Base-by-base conservation (phyloP, 2,888 invertebrate species). In the Proisotoma minuta region DNA sequence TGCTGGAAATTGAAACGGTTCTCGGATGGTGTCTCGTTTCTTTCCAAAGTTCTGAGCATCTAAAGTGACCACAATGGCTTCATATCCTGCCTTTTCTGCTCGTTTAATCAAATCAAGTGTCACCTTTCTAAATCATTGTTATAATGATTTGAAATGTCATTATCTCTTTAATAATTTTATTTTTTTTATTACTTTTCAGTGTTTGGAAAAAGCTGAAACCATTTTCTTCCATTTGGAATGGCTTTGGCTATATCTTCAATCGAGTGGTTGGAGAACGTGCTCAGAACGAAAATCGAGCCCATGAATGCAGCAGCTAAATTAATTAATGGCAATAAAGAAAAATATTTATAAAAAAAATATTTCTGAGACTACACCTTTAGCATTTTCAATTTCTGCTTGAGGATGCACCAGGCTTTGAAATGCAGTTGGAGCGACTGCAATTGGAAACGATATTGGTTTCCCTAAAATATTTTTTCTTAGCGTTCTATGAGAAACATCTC, bases 31-130 rank as follows among this genome's bases (percentile, higher is more conserved):
- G 1, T 43, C 48, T 27, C 70, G 51, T 49, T 95, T 82, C 57
- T 88, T 82, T 0, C 96, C 96, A 77, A 93, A 90, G 50, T 89
- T 78, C 0, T 93, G 92, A 0, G 92, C 88, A 77, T 96, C 96
- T 0, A 95, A 87, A 0, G 93, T 96, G 2, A 95, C 77, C 0
- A 89, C 91, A 1, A 95, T 78, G 0, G 92, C 94, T 78, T 87
- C 88, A 76, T 85, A 95, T 12, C 90, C 92, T 8, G 87, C 85
- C 40, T 80, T 82, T 78, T 94, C 93, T 1, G 90, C 95, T 73
- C 90, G 82, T 48, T 79, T 76, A 1, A 96, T 84, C 66, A 96
- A 80, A 71, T 82, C 81, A 74, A 81, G 81, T 0, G 90, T 91
- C 1, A 90, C 79, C 29, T 84, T 79, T 67, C 87, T 84, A 12